phyloP scores from a whole-genome alignment of 2,797 vertebrate species.

The Poecilia picta region DNA sequence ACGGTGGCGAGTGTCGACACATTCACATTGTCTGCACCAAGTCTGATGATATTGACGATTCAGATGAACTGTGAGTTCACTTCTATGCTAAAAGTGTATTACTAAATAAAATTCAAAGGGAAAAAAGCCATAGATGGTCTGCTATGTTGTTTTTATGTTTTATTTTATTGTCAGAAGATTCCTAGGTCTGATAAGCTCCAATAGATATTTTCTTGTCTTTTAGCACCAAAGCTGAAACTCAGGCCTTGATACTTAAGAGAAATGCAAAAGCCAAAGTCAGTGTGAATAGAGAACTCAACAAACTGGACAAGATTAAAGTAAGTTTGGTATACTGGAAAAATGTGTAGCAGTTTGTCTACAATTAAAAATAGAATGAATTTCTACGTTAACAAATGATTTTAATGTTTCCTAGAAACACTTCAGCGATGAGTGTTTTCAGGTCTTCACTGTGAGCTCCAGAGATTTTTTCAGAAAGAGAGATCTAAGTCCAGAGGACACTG shows the following conservation, averaged over 20 bases:
- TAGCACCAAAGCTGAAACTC: background rate
- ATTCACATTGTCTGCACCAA: slow-evolving; percentile 65
- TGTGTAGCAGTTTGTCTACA: background rate
- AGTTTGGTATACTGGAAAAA: background rate
- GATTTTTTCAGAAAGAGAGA: slow-evolving; percentile 2
- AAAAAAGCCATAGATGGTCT: background rate
- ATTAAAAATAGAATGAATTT: background rate
- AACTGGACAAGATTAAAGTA: slow-evolving; percentile 22
- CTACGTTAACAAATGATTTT: background rate
- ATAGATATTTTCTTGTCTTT: background rate
- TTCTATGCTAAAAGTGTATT: background rate
- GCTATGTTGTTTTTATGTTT: background rate
- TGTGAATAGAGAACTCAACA: slow-evolving; percentile 10
- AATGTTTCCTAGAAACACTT: slow-evolving; percentile 53
- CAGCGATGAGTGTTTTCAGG: slow-evolving; percentile 29
- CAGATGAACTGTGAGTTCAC: slow-evolving; percentile 12
- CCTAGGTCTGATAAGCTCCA: background rate
- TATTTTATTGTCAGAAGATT: background rate
- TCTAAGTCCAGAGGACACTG: slow-evolving; percentile 25
- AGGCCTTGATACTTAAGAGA: background rate
- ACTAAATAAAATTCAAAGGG: background rate
- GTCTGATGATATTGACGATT: background rate
- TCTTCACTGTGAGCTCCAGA: slow-evolving; percentile 57
- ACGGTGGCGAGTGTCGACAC: slow-evolving; percentile 50
- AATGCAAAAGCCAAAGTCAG: slow-evolving; percentile 27